Conservation (phyloP, 2,113 vertebrate genomes). For the Ursus arctos region DNA sequence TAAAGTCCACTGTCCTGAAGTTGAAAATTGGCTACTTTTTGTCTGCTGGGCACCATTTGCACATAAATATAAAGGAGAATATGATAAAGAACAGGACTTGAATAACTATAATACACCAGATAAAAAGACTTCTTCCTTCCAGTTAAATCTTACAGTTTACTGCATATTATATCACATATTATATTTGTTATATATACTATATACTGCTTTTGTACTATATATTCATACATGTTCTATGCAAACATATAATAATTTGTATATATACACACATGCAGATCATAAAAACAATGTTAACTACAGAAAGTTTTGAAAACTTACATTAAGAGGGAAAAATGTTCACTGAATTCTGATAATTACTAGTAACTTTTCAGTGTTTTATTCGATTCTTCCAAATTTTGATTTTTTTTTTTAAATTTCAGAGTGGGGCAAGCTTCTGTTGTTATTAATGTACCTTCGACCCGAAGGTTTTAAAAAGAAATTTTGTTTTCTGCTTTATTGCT, state of each 20-base stretch:
- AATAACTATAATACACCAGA: not conserved
- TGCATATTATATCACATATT: not conserved
- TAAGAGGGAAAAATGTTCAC: not conserved
- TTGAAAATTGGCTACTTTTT: not conserved
- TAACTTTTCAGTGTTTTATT: not conserved
- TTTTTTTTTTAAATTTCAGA: not conserved
- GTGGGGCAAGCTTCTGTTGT: not conserved
- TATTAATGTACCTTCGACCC: not conserved
- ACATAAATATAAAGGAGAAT: not conserved
- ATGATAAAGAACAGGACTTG: not conserved
- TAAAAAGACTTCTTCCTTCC: not conserved
- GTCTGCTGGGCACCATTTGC: not conserved
- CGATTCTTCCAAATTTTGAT: not conserved
- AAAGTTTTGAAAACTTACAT: not conserved
- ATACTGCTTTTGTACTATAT: not conserved
- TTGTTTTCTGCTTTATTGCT: not conserved
- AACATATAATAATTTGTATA: not conserved
- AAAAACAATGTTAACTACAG: not conserved
- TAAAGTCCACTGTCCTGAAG: constrained; percentile 23
- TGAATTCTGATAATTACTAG: not conserved
- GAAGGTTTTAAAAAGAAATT: not conserved
- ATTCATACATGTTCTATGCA: not conserved
- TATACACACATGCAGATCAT: not conserved
- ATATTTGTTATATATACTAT: not conserved
- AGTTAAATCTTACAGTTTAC: not conserved